Evolutionary conservation across 2,888 invertebrate genomes (phyloP).

Genomic region (Crocallis elinguaria): DNA sequence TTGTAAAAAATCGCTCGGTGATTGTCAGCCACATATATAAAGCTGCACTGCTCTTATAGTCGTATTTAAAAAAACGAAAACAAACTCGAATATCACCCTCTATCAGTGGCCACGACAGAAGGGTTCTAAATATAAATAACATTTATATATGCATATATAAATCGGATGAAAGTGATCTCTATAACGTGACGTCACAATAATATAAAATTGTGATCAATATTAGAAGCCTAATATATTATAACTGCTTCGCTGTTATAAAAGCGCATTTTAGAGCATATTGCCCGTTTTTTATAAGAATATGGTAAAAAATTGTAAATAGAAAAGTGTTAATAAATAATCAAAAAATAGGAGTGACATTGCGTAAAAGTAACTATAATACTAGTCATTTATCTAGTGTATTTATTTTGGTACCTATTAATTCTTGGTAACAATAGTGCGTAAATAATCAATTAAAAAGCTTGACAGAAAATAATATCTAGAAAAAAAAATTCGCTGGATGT

Average conservation of each 20-base stretch:
- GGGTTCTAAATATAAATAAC: conserved; percentile 55
- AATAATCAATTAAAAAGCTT: conserved; percentile 16
- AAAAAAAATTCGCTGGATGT: conserved; percentile 40
- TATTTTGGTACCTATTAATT: conserved; percentile 57
- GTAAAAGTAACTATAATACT: conserved; percentile 76
- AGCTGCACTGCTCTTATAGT: conserved; percentile 77
- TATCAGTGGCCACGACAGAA: conserved; percentile 80
- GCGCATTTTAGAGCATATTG: conserved; percentile 73
- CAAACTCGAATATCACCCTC: conserved; percentile 73
- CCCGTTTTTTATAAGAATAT: conserved; percentile 59
- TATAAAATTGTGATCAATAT: conserved; percentile 67
- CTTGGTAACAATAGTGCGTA: conserved; percentile 35
- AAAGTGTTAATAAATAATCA: conserved; percentile 43
- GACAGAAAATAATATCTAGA: conserved; percentile 8
- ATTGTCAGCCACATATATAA: conserved; percentile 69
- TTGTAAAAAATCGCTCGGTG: conserved; percentile 73
- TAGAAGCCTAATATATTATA: conserved; percentile 40
- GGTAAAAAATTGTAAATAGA: conserved; percentile 48
- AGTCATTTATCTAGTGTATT: conserved; percentile 84
- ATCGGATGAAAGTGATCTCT: conserved; percentile 78
- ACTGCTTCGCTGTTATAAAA: conserved; percentile 65
- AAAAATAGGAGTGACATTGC: conserved; percentile 61
- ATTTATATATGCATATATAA: conserved; percentile 82
- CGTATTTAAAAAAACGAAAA: conserved; percentile 65
- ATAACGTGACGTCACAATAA: conserved; percentile 82